These are phyloP conservation scores for Torymus aiolomorphi DNA, from an alignment of 2,888 invertebrate species.

Conservation along the genomic window DNA sequence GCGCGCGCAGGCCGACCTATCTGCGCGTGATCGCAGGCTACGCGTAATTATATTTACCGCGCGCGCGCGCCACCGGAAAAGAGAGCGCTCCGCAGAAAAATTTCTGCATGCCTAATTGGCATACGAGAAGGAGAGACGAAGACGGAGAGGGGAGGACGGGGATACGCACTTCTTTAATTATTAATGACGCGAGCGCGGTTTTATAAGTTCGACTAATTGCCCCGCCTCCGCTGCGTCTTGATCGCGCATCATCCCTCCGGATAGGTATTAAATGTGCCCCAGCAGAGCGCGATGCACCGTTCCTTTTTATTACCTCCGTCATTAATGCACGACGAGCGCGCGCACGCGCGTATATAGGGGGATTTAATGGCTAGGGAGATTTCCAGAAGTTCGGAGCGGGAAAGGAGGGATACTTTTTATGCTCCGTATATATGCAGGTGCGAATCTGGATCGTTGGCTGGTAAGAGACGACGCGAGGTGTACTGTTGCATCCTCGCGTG, in stretches of 20 bases:
- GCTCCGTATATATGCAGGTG: no score
- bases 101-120: conserved; percentile 56
- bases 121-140: neutral
- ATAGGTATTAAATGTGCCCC: neutral
- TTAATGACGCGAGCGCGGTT: conserved; percentile 59
- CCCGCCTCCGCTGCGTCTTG: neutral
- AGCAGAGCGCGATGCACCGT: conserved; percentile 31
- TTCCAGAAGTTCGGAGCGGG: no score
- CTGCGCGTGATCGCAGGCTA: conserved; percentile 27
- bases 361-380: no score
- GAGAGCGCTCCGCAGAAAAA: conserved; percentile 16
- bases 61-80: conserved; percentile 35
- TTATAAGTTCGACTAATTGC: conserved; percentile 59
- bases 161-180: conserved; percentile 58
- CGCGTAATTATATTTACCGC: conserved; percentile 63
- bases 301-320: conserved; percentile 51
- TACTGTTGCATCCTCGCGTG: no score
- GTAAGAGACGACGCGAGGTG: no score
- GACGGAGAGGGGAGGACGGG: no score
- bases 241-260: neutral
- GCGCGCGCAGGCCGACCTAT: conserved; percentile 53
- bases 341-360: neutral
- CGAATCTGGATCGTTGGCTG: no score
- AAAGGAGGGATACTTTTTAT: no score
- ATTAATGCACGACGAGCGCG: conserved; percentile 32